Base-by-base conservation (phyloP, 2,888 invertebrate species). In the Trachelus tabidus region DNA sequence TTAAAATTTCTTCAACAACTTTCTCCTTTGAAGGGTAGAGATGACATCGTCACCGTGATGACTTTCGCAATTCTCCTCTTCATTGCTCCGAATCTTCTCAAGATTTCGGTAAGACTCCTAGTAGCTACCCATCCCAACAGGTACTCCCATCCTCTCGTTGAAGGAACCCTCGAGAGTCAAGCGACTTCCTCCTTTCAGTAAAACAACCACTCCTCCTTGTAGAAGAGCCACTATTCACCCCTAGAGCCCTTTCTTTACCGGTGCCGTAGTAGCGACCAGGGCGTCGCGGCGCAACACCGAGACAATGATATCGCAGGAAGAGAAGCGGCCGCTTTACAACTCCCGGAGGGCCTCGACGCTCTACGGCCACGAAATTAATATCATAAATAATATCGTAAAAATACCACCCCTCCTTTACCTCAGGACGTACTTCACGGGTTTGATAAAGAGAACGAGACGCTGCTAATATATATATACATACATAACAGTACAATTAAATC, bases 381-480 rank as follows among this genome's bases (percentile, higher is more conserved):
- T 90, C 91, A 91, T 91, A 91, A 91, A 91, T 91, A 91, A 91
- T 90, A 89, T 89, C 88, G 86, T 88, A 89, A 90, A 90, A 90
- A 89, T 89, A 88, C 86, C 86, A 86, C 83, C 85, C 83, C 80
- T 71, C 80, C 11, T 2, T 33, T 69, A 11, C 69, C 69, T 69
- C 69, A 30, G 33, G n/a, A 30, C 69, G 69, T 71, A 71, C 31
- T 40, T 40, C 15, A 15, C 40, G 15, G 15, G 1, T 40, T 40
- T 40, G 40, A 40, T 40, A 40, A 40, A 40, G 40, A 40, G 6
- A 2, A 40, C 40, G 15, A 40, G 40, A 40, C 15, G 15, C 40
- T 15, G 40, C 40, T 40, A 6, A 40, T 40, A 40, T 40, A 40
- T 40, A 40, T 40, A 40, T 15, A 40, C 15, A 40, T 40, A 40